Evolutionary conservation across 2,797 vertebrate species (phyloP).

Genomic region (Neoniphon sammara): DNA sequence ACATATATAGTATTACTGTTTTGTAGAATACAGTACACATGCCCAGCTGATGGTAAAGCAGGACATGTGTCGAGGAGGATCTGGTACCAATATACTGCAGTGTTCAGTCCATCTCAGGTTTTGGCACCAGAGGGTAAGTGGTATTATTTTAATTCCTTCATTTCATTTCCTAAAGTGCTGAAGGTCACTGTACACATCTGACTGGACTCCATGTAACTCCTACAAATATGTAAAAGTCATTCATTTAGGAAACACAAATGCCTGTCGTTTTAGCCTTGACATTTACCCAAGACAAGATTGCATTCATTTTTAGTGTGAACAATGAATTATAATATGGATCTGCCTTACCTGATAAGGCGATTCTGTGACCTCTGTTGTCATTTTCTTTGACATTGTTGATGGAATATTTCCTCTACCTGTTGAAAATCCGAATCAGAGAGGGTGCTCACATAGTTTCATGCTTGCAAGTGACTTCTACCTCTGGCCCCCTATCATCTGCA

Average conservation of each 20-base stretch:
- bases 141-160: constrained; percentile 1
- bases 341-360: constrained; percentile 84
- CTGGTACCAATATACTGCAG: not conserved
- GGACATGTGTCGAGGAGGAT: not conserved
- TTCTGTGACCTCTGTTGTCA: constrained; percentile 75
- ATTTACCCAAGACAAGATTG: not conserved
- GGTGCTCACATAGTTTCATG: not conserved
- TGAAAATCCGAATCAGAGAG: constrained; percentile 2
- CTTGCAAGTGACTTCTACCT: not conserved
- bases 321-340: not conserved
- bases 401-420: constrained; percentile 71
- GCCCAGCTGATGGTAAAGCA: not conserved
- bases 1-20: constrained; percentile 1
- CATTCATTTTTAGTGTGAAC: not conserved
- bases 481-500: not conserved
- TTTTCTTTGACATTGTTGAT: constrained; percentile 69
- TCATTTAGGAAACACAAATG: constrained; percentile 8
- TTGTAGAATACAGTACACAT: not conserved
- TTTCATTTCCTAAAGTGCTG: constrained; percentile 79
- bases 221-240: constrained; percentile 54
- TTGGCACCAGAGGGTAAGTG: constrained; percentile 1
- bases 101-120: not conserved
- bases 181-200: constrained; percentile 85
- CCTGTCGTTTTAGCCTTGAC: not conserved
- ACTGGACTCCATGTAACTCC: constrained; percentile 85